A percentile compares a stretch with the other conserved stretches of the same genome.
These are phyloP conservation scores for Pachyramphus minor DNA, from an alignment of 2,113 vertebrate species.

Conservation along the genomic window DNA sequence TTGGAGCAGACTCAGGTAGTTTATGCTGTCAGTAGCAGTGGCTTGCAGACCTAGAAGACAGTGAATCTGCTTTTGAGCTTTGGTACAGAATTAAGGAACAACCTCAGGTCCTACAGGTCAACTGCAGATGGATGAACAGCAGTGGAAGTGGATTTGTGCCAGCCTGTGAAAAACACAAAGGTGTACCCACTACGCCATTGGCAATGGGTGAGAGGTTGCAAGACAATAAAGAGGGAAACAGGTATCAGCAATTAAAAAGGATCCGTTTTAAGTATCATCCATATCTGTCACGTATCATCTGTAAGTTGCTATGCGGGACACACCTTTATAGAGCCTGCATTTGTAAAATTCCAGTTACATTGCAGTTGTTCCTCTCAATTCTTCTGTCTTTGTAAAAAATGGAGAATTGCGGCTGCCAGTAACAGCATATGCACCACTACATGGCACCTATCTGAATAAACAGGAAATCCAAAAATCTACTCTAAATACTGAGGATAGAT, in stretches of 20 bases:
- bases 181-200: not conserved
- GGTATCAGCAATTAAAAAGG: not conserved
- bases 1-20: rapidly evolving
- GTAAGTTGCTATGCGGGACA: not conserved
- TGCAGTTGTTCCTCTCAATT: not conserved
- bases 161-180: not conserved
- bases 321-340: not conserved
- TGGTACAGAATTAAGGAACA: not conserved
- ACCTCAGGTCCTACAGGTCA: not conserved
- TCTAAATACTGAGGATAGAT: not conserved
- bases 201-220: not conserved
- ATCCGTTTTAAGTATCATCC: not conserved
- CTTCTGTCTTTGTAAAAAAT: not conserved
- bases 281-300: not conserved
- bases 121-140: not conserved
- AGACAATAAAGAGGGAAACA: not conserved
- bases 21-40: not conserved
- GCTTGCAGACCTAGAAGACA: not conserved
- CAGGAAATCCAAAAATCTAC: not conserved
- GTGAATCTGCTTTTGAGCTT: not conserved
- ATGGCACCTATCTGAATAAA: not conserved
- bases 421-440: not conserved
- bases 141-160: not conserved
- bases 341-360: not conserved
- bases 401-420: not conserved